These are phyloP conservation scores for Berghia stephanieae DNA, from an alignment of 1,140 invertebrate species.

Conservation along the genomic window DNA sequence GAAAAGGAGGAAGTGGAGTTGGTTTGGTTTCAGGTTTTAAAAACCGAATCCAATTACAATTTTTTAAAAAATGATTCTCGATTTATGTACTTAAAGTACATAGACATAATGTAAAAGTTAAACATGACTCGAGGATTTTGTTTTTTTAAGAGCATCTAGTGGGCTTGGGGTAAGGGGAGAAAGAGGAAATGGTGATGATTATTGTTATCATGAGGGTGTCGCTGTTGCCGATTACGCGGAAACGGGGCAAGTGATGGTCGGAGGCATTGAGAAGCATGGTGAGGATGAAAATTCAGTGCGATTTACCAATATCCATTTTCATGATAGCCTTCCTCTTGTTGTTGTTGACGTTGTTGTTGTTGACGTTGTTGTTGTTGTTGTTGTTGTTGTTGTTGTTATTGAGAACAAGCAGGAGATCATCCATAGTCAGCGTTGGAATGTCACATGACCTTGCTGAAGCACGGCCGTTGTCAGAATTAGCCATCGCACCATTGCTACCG, in stretches of 20 bases:
- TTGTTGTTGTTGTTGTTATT: slow-evolving; percentile 21
- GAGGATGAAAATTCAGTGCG: not conserved
- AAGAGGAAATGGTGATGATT: too few relatives aligned
- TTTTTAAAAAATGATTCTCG: too few relatives aligned
- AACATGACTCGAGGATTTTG: too few relatives aligned
- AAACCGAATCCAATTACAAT: too few relatives aligned
- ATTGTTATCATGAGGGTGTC: too few relatives aligned
- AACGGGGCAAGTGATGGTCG: not conserved
- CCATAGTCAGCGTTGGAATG: slow-evolving; percentile 41
- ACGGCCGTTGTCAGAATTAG: not conserved
- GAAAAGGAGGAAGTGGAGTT: too few relatives aligned
- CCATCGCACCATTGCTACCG: not conserved
- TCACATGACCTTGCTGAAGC: not conserved
- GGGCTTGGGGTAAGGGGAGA: too few relatives aligned
- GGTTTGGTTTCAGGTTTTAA: too few relatives aligned
- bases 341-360: too few relatives aligned
- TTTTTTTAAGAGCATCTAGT: too few relatives aligned
- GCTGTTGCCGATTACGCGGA: not conserved
- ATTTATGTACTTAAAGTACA: too few relatives aligned
- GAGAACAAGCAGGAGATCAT: slow-evolving; percentile 44
- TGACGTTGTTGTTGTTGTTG: slow-evolving; percentile 8
- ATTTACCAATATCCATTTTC: slow-evolving; percentile 49
- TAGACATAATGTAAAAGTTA: too few relatives aligned
- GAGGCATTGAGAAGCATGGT: not conserved
- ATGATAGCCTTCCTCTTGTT: slow-evolving; percentile 44